Conservation (phyloP, 2,797 vertebrate genomes). For the Pelobates cultripes region DNA sequence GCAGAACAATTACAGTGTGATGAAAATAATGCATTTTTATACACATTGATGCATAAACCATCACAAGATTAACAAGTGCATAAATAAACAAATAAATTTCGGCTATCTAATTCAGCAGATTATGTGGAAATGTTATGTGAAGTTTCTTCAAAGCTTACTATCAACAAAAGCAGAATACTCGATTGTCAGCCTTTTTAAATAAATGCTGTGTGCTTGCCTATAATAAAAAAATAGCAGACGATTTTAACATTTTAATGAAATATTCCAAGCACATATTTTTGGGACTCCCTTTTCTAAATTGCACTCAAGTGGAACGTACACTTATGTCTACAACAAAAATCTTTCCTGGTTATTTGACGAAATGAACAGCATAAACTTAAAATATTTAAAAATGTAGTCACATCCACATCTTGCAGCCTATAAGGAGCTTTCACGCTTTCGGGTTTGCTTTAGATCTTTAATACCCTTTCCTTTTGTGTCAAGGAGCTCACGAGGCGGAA, state of each 20-base stretch:
- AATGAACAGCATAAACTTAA: constrained; percentile 87
- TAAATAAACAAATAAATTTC: constrained; percentile 57
- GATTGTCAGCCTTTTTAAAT: constrained; percentile 44
- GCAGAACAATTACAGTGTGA: constrained; percentile 41
- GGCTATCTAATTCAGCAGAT: constrained; percentile 58
- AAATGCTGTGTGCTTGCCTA: constrained; percentile 46
- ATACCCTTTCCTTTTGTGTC: constrained; percentile 99
- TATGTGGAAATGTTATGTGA: constrained; percentile 63
- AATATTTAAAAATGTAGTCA: constrained; percentile 98
- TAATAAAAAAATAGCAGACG: constrained; percentile 62
- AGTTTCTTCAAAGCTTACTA: constrained; percentile 37
- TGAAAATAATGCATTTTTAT: constrained; percentile 61
- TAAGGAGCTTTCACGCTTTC: constrained; percentile 99
- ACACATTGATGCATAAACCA: constrained; percentile 73
- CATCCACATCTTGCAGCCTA: constrained; percentile 95
- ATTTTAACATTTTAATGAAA: constrained; percentile 73
- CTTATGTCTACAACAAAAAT: constrained; percentile 86
- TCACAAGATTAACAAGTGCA: constrained; percentile 67
- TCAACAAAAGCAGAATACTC: constrained; percentile 52
- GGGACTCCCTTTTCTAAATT: constrained; percentile 81
- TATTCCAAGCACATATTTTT: constrained; percentile 84
- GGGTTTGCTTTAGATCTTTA: constrained; percentile 99
- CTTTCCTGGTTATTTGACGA: constrained; percentile 84
- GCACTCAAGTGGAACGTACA: constrained; percentile 84
- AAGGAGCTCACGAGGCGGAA: constrained; percentile 97